These are phyloP conservation scores for Trissonchulus sp. DNA, from an alignment of 2,888 invertebrate species.

Conservation along the genomic window DNA sequence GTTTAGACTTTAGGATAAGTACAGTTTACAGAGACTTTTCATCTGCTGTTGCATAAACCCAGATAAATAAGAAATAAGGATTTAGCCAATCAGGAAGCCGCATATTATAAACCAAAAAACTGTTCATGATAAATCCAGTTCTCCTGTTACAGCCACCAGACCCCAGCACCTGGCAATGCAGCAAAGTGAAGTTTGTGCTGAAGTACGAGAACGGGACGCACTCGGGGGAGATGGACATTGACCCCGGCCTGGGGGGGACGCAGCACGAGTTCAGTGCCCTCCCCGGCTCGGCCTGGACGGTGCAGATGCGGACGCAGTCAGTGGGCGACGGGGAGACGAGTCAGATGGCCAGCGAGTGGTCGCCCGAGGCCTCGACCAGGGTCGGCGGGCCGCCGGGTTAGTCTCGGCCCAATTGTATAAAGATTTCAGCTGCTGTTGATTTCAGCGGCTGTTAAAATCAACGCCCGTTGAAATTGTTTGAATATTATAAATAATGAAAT, in stretches of 20 bases:
- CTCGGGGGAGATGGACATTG: conserved; percentile 35
- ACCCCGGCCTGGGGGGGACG: conserved; percentile 39
- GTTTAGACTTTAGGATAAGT: too few relatives aligned
- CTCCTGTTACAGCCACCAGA: conserved; percentile 26
- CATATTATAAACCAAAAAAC: too few relatives aligned
- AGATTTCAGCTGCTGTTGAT: too few relatives aligned
- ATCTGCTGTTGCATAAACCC: too few relatives aligned
- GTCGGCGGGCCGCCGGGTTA: conserved; percentile 23
- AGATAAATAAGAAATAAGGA: too few relatives aligned
- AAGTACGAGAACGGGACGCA: conserved; percentile 47
- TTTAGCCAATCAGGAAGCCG: too few relatives aligned
- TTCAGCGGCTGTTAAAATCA: too few relatives aligned
- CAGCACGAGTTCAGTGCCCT: conserved; percentile 40
- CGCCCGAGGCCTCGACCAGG: conserved; percentile 40
- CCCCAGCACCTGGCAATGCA: conserved; percentile 47
- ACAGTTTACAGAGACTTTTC: too few relatives aligned
- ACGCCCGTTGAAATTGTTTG: too few relatives aligned
- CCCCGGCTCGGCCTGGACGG: conserved; percentile 49
- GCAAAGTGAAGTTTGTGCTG: conserved; percentile 45
- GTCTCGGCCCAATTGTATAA: too few relatives aligned
- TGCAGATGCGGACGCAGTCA: conserved; percentile 49
- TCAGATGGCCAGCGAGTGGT: conserved; percentile 40
- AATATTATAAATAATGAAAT: too few relatives aligned
- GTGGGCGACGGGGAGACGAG: conserved; percentile 44
- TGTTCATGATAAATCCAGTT: too few relatives aligned